Conservation (phyloP, 2,888 invertebrate genomes). For the Didymodactylos carnosus region DNA sequence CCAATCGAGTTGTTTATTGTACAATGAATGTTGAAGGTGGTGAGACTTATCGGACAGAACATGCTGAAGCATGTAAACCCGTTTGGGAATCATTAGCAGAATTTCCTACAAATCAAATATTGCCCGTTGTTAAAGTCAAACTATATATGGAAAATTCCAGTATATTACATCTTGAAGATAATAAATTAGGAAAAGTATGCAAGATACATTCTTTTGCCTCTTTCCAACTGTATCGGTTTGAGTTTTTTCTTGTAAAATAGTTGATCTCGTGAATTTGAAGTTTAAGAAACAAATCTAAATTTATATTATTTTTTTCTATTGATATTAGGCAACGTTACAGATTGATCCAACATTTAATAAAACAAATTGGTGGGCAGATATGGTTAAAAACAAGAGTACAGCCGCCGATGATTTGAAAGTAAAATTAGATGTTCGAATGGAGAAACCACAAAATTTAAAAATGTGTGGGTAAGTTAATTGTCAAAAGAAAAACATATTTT, state of each 20-base stretch:
- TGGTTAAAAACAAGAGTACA: conserved; percentile 48
- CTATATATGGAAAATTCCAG: conserved; percentile 90
- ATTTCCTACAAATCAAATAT: conserved; percentile 86
- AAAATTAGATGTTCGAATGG: conserved; percentile 91
- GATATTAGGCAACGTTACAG: too few relatives aligned
- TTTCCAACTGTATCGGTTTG: too few relatives aligned
- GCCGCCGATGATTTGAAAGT: conserved; percentile 68
- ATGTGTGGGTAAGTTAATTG: conserved; percentile 62
- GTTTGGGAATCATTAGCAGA: conserved; percentile 99
- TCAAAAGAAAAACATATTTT: not conserved
- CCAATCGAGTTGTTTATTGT: conserved; percentile 94
- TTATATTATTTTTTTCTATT: too few relatives aligned
- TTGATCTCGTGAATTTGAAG: too few relatives aligned
- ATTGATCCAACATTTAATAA: conserved; percentile 43
- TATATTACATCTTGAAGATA: conserved; percentile 60
- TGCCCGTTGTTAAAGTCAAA: conserved; percentile 91
- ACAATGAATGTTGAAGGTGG: conserved; percentile 99
- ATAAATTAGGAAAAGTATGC: conserved; percentile 53
- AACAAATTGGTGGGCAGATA: conserved; percentile 74
- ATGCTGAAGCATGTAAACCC: conserved; percentile 94
- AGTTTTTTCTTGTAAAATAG: too few relatives aligned
- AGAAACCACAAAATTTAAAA: conserved; percentile 95
- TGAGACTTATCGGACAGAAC: conserved; percentile 93
- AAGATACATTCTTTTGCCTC: too few relatives aligned
- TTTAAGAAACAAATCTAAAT: too few relatives aligned